These are phyloP conservation scores for Cyrtonyx montezumae DNA, from an alignment of 2,113 vertebrate genomes.

Conservation along the genomic window DNA sequence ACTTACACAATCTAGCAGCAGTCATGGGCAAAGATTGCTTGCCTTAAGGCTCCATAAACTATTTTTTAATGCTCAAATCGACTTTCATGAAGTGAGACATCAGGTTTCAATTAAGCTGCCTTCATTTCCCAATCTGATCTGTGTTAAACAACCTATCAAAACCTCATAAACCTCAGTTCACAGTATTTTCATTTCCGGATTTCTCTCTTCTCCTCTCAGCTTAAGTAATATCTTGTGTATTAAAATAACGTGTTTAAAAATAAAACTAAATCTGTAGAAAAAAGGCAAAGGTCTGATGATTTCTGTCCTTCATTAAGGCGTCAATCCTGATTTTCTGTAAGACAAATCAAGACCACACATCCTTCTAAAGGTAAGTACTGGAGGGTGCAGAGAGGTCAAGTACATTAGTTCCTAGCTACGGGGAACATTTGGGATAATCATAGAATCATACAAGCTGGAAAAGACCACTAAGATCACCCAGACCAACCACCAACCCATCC, in stretches of 20 bases:
- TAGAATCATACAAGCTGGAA: too few relatives aligned
- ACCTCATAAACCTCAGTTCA: constrained; percentile 64
- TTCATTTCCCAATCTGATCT: constrained; percentile 66
- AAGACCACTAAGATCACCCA: too few relatives aligned
- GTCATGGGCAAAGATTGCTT: constrained; percentile 37
- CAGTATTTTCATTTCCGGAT: constrained; percentile 63
- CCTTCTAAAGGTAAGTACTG: background rate
- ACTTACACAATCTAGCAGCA: constrained; percentile 8
- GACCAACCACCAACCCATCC: too few relatives aligned
- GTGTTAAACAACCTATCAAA: constrained; percentile 72
- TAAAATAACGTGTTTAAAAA: constrained; percentile 30
- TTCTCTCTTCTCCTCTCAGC: constrained; percentile 27
- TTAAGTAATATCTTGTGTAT: constrained; percentile 34
- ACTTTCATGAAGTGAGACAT: constrained; percentile 54
- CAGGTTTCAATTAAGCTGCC: constrained; percentile 73
- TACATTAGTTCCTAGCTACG: background rate
- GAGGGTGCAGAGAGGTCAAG: background rate
- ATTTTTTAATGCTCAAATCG: constrained; percentile 27
- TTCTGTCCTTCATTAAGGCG: background rate
- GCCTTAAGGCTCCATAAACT: constrained; percentile 56
- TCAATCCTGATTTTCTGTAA: background rate
- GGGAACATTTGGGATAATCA: background rate
- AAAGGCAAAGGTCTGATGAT: background rate
- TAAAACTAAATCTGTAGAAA: constrained; percentile 43
- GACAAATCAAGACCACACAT: background rate